phyloP scores from a whole-genome alignment of 2,888 invertebrate species.

The Lasioglossum oenotherae region DNA sequence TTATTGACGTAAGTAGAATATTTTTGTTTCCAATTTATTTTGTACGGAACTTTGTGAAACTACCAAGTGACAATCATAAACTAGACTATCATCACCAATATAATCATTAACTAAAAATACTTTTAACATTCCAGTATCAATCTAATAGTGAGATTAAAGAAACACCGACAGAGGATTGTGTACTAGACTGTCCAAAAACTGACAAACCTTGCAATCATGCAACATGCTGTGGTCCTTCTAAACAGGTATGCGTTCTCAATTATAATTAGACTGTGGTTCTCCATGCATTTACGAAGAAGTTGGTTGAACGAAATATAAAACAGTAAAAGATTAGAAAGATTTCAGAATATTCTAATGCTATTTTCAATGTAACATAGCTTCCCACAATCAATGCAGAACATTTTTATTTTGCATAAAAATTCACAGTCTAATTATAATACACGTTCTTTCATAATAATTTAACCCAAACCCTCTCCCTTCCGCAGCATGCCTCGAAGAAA shows the following conservation, averaged over 20 bases:
- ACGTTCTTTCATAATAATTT: slow-evolving; percentile 24
- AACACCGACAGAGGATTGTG: slow-evolving; percentile 88
- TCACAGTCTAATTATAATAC: not conserved
- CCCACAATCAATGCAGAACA: too few species aligned
- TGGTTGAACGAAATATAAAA: too few species aligned
- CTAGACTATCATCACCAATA: not conserved
- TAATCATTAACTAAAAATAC: slow-evolving; percentile 1
- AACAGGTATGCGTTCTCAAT: slow-evolving; percentile 86
- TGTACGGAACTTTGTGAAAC: not conserved
- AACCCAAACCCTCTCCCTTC: slow-evolving; percentile 53
- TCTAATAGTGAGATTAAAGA: slow-evolving; percentile 84
- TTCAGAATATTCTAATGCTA: too few species aligned
- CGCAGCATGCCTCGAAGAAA: slow-evolving; percentile 74
- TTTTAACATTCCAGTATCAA: slow-evolving; percentile 81
- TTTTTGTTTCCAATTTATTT: not conserved
- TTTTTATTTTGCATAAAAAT: too few species aligned
- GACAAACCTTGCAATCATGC: slow-evolving; percentile 93
- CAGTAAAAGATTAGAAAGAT: too few species aligned
- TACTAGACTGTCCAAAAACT: slow-evolving; percentile 94
- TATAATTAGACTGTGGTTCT: not conserved
- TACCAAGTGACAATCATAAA: not conserved
- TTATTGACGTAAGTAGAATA: slow-evolving; percentile 90
- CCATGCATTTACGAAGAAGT: too few species aligned
- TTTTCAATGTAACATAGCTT: too few species aligned
- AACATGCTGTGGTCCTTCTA: slow-evolving; percentile 94